Evolutionary conservation across 2,113 vertebrate genomes (phyloP).

Genomic region (Terrapene triunguis): DNA sequence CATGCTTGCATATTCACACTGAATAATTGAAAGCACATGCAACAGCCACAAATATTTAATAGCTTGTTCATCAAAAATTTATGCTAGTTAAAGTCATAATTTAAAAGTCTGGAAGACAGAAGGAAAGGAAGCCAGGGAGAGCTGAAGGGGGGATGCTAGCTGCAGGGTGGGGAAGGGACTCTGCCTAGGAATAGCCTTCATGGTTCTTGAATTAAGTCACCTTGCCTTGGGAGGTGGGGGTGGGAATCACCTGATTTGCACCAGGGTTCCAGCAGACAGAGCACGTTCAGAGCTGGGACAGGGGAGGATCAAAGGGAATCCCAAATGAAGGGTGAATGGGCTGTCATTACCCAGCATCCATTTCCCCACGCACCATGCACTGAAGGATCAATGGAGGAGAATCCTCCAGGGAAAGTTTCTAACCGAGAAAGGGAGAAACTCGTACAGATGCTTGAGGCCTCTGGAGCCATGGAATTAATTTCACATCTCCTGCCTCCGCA

Average conservation of each 20-base stretch:
- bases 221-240: accelerated
- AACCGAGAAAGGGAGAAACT: neutral
- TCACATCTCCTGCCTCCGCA: neutral
- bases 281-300: neutral
- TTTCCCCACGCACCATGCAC: neutral
- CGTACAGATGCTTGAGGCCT: neutral
- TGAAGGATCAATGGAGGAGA: neutral
- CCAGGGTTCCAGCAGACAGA: neutral
- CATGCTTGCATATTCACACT: constrained; percentile 9
- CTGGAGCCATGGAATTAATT: neutral
- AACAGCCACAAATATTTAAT: constrained; percentile 68
- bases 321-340: neutral
- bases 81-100: constrained; percentile 13
- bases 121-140: neutral
- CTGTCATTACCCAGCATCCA: neutral
- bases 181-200: neutral
- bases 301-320: neutral
- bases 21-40: constrained; percentile 61
- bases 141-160: accelerated
- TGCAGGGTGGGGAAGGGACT: neutral
- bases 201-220: neutral
- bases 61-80: constrained; percentile 70
- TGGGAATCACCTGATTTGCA: neutral
- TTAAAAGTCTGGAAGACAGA: neutral
- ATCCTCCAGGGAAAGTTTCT: neutral